Evolutionary conservation across 2,113 vertebrate species (phyloP).

Genomic region (Stercorarius parasiticus): DNA sequence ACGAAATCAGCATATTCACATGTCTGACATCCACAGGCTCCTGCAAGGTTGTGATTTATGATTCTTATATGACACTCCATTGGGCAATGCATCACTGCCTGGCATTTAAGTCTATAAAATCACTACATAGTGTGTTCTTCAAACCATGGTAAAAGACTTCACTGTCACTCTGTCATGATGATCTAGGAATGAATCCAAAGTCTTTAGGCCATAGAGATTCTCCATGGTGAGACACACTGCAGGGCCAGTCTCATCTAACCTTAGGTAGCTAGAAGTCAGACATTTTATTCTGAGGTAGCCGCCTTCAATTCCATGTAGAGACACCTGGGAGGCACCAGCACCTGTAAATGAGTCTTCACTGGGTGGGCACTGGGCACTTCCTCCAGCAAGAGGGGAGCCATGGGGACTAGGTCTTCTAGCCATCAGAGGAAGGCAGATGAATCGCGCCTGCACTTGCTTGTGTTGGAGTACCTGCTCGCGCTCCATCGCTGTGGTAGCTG

Average conservation of each 20-base stretch:
- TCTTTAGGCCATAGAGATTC: background rate
- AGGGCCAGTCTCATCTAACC: fast-evolving
- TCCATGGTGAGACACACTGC: background rate
- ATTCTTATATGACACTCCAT: background rate
- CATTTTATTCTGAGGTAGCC: background rate
- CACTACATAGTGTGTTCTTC: background rate
- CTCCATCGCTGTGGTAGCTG: background rate
- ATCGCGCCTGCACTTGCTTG: background rate
- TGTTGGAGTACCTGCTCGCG: background rate
- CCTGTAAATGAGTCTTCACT: background rate
- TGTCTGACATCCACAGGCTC: conserved; percentile 10
- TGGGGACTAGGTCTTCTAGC: background rate
- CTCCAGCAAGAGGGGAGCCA: background rate
- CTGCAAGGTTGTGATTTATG: background rate
- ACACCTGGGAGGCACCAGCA: background rate
- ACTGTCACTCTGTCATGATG: background rate
- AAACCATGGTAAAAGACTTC: background rate
- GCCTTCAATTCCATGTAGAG: background rate
- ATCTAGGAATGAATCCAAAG: background rate
- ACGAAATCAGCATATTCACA: conserved; percentile 16
- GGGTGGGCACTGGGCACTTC: background rate
- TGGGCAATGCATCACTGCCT: background rate
- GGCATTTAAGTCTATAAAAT: conserved; percentile 14
- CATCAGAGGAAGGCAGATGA: background rate
- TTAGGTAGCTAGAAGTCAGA: background rate